A percentile compares a stretch with the other conserved stretches of the same genome.
Conservation (phyloP, 2,797 vertebrate species). For the Pteropus rufus region DNA sequence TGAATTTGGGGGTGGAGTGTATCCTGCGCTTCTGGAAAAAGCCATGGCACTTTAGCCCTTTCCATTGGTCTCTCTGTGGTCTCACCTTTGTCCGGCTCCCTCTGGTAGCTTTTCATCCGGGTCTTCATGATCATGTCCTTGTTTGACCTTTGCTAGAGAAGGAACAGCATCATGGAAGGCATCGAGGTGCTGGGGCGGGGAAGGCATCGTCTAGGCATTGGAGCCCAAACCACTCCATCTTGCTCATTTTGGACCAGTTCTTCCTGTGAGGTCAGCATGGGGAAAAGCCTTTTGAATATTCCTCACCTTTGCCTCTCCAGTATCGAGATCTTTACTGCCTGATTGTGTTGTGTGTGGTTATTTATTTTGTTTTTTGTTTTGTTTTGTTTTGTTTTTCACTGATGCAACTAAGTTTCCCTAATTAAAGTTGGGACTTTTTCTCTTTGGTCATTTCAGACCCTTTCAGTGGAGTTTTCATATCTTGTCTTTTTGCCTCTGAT, state of each 20-base stretch:
- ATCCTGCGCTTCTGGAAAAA: background rate
- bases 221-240: background rate
- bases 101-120: background rate
- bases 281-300: background rate
- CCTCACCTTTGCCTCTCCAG: constrained; percentile 22
- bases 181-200: background rate
- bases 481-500: constrained; percentile 48
- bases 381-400: background rate
- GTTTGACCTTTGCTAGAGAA: background rate
- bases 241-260: background rate
- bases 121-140: background rate
- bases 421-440: constrained; percentile 66
- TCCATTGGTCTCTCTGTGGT: background rate
- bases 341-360: background rate
- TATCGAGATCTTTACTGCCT: constrained; percentile 19
- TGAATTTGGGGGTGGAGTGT: background rate
- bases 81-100: background rate
- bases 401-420: constrained; percentile 68
- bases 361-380: background rate
- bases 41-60: background rate
- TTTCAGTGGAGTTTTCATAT: constrained; percentile 53
- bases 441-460: constrained; percentile 56
- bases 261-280: constrained; percentile 27
- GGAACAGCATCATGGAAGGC: background rate
- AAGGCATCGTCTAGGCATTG: background rate